phyloP scores from a whole-genome alignment of 2,113 vertebrate genomes.

The Athene noctua region DNA sequence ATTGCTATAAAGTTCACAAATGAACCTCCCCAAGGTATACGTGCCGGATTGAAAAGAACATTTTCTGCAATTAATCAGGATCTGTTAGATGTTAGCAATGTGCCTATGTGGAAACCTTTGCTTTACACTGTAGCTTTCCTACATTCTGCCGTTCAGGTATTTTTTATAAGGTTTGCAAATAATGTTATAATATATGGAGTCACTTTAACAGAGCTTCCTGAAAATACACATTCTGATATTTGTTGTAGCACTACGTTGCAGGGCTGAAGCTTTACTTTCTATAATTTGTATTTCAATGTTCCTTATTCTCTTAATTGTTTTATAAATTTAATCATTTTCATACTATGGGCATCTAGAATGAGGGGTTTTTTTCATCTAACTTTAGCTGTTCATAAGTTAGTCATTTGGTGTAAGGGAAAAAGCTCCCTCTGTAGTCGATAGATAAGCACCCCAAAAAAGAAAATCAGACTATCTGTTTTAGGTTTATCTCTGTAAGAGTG shows the following conservation, averaged over 20 bases:
- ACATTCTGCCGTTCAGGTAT: slow-evolving; percentile 81
- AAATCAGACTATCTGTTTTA: neutral
- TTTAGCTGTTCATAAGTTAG: neutral
- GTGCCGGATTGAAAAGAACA: slow-evolving; percentile 76
- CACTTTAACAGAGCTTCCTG: neutral
- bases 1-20: slow-evolving; percentile 80
- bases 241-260: neutral
- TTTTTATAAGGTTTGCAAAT: neutral
- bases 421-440: neutral
- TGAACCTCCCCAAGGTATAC: slow-evolving; percentile 78
- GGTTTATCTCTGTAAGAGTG: neutral
- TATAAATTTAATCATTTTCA: neutral
- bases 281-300: neutral
- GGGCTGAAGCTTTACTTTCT: neutral
- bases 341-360: neutral
- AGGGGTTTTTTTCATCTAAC: neutral
- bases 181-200: neutral
- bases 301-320: neutral
- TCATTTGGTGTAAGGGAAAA: neutral
- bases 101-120: slow-evolving; percentile 80
- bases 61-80: slow-evolving; percentile 79
- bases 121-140: slow-evolving; percentile 79
- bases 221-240: neutral
- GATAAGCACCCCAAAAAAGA: neutral
- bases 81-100: slow-evolving; percentile 72